phyloP scores from a whole-genome alignment of 1,140 invertebrate genomes.

The Chironomus tepperi region DNA sequence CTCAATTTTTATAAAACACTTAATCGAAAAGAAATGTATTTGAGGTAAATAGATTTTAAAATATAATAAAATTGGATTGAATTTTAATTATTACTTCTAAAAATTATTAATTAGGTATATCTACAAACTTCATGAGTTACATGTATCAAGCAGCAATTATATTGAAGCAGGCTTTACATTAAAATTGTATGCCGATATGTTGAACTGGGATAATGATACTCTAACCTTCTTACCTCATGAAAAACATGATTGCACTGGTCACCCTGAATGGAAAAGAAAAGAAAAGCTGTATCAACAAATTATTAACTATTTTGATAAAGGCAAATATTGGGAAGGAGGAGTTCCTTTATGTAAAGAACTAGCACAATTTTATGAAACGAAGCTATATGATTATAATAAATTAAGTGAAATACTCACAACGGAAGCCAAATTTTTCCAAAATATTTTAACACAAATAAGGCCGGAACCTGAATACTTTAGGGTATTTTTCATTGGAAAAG shows the following conservation, averaged over 20 bases:
- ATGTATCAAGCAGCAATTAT: slow-evolving; percentile 87
- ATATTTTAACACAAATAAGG: slow-evolving; percentile 76
- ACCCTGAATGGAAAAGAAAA: slow-evolving; percentile 86
- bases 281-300: slow-evolving; percentile 81
- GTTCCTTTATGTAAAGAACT: slow-evolving; percentile 89
- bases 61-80: too few relatives aligned
- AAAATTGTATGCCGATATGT: slow-evolving; percentile 83
- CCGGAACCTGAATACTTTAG: slow-evolving; percentile 94
- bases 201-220: slow-evolving; percentile 73
- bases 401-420: slow-evolving; percentile 74
- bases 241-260: slow-evolving; percentile 41
- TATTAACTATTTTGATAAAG: slow-evolving; percentile 88
- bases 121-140: slow-evolving; percentile 91
- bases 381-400: slow-evolving; percentile 83
- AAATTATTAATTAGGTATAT: slow-evolving; percentile 55
- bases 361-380: slow-evolving; percentile 77
- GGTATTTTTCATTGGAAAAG: slow-evolving; percentile 90
- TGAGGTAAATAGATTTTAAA: slow-evolving; percentile 44
- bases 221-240: slow-evolving; percentile 42
- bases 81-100: too few relatives aligned
- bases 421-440: slow-evolving; percentile 84
- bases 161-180: slow-evolving; percentile 95
- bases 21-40: slow-evolving; percentile 91
- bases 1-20: slow-evolving; percentile 97
- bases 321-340: slow-evolving; percentile 95